Base-by-base conservation (phyloP, 2,797 vertebrate species). In the Rhinophrynus dorsalis region DNA sequence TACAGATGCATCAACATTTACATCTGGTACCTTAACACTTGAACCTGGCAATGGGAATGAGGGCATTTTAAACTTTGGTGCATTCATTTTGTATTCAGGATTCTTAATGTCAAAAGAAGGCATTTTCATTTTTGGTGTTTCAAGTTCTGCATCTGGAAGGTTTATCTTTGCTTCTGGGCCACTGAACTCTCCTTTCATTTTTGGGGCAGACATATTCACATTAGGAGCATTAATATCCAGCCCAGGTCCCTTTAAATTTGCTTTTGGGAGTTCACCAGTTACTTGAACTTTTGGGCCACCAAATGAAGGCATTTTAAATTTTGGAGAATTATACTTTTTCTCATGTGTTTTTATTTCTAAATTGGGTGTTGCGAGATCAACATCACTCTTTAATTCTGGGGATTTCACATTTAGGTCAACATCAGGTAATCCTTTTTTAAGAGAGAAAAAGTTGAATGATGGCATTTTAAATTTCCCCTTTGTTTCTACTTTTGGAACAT, bases 391-490 rank as follows among this genome's bases (percentile, higher is more conserved):
- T 24, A 62, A 2, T 3, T 62, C 24, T 37, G 70, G 62, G 15
- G 62, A 7, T 40, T 73, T 73, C 2, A 73, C 26, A 47, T 5
- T 58, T 30, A 73, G 3, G 2, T 67, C 55, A 18, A 47, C 55
- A 60, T 67, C 55, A 54, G 70, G 62, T n/a, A 57, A 11, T 29
- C 38, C 50, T 40, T 64, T 64, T 54, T 73, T 73, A 6, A 29
- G 27, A 13, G 26, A 18, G 30, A 73, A 73, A 1, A 67, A 37
- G 37, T 60, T 73, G 54, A 73, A 73, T 42, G 70, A 27, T 17
- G 62, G 70, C 55, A 52, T 67, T 52, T 60, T 73, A 52, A 73
- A 67, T 54, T 73, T 73, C 13, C 52, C 7, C 52, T 70, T 70
- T 48, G 45, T 48, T 18, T 72, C 60, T 51, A n/a, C 8, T 48